Evolutionary conservation across 2,113 vertebrate genomes (phyloP).

Genomic region (Montifringilla adamsi): DNA sequence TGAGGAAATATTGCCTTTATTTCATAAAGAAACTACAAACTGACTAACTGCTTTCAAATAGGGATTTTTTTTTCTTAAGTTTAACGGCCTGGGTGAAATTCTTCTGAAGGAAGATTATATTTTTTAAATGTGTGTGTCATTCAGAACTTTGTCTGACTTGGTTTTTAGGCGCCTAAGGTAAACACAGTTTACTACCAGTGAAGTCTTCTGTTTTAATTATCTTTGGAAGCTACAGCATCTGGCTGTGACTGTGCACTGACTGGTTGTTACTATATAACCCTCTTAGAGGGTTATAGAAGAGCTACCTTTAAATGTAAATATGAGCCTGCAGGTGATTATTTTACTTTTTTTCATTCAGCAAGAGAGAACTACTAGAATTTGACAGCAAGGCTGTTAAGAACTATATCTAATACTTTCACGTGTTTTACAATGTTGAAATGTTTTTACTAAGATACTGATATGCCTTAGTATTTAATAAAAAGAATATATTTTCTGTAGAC

Average conservation of each 20-base stretch:
- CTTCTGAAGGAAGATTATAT: background rate
- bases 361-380: background rate
- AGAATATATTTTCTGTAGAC: background rate
- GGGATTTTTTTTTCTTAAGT: background rate
- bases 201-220: background rate
- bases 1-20: background rate
- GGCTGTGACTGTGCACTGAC: background rate
- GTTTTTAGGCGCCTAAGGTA: background rate
- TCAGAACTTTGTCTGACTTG: background rate
- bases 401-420: background rate
- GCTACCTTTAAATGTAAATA: background rate
- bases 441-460: background rate
- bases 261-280: background rate
- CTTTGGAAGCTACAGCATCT: background rate
- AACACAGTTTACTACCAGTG: background rate
- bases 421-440: background rate
- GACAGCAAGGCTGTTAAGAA: background rate
- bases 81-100: background rate
- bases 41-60: background rate
- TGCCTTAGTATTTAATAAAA: background rate
- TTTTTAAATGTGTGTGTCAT: background rate
- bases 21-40: background rate
- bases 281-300: background rate
- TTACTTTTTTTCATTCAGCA: background rate
- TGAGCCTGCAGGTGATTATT: background rate